Conservation (phyloP, 2,888 invertebrate genomes). For the Allygus modestus region DNA sequence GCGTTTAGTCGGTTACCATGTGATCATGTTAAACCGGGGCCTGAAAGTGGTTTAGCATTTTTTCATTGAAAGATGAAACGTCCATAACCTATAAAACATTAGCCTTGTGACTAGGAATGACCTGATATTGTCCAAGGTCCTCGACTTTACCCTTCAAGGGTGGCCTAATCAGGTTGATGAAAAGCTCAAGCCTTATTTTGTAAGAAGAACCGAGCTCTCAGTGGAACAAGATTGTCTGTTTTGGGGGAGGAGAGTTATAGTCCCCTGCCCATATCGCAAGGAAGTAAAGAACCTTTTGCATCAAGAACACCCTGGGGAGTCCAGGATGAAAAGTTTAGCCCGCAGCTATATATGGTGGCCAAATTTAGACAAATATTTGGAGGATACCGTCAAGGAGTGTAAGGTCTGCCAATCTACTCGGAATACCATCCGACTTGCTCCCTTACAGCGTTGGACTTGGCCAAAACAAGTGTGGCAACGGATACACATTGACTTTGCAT, state of each 20-base stretch:
- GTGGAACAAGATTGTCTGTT: slow-evolving; percentile 46
- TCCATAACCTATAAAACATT: slow-evolving; percentile 39
- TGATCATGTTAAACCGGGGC: not conserved
- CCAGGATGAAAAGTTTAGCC: slow-evolving; percentile 39
- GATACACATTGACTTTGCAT: slow-evolving; percentile 41
- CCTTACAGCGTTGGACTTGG: slow-evolving; percentile 64
- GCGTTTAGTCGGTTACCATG: slow-evolving; percentile 42
- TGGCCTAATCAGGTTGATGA: slow-evolving; percentile 38
- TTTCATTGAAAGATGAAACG: not conserved
- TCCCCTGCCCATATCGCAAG: slow-evolving; percentile 10
- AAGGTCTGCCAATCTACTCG: slow-evolving; percentile 65
- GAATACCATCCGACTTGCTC: slow-evolving; percentile 64
- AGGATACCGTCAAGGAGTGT: slow-evolving; percentile 57
- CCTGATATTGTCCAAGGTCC: slow-evolving; percentile 25
- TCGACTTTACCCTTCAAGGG: slow-evolving; percentile 43
- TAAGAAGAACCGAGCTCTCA: slow-evolving; percentile 4
- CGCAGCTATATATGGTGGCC: slow-evolving; percentile 57
- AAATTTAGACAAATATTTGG: slow-evolving; percentile 3
- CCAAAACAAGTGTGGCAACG: slow-evolving; percentile 32
- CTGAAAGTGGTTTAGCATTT: not conserved
- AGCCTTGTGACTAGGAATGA: slow-evolving; percentile 16
- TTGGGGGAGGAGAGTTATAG: slow-evolving; percentile 29
- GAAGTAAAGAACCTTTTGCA: slow-evolving; percentile 24
- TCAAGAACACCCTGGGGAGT: slow-evolving; percentile 33
- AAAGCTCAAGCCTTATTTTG: slow-evolving; percentile 30